Base-by-base conservation (phyloP, 2,888 invertebrate genomes). In the Cacoxenus indagator region DNA sequence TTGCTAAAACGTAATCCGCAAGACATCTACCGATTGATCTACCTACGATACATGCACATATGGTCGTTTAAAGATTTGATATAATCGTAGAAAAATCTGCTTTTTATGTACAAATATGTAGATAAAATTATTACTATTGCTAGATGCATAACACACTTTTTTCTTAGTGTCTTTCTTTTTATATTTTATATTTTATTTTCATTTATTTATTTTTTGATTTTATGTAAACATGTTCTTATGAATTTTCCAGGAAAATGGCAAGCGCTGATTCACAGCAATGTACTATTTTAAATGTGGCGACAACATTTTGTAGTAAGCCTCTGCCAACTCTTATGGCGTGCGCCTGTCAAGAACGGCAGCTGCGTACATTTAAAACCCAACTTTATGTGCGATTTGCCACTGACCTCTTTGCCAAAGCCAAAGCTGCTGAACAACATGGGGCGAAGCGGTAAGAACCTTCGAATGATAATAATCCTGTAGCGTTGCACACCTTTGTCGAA, bases 361-460 rank as follows among this genome's bases (percentile, higher is more conserved):
- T 59, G 59, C 59, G 31, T 59, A 31, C 59, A 59, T 59, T 59
- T 59, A 31, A 37, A 59, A 59, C 31, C 29, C 59, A 59, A 59
- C 19, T 59, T 59, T 59, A 59, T 59, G 59, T n/a, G n/a, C 31
- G 17, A 59, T 31, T 54, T 24, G 51, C 11, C 11, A 8, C 51
- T 54, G 51, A n/a, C n/a, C n/a, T n/a, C n/a, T n/a, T 22, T 11
- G 24, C 6, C 24, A 5, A 46, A 46, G 51, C 22, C 24, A 24
- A 37, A 37, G 37, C 14, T 37, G 37, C 14, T 11, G 9, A 37
- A 37, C 37, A 2, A 14, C 24, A 54, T 11, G 14, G 26, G 0
- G 54, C 24, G 5, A 24, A 54, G 0, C 6, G 1, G 19, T 17
- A 22, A 19, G 17, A 2, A 4, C 54, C 6, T 19, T 24, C 24